Percentiles rank a stretch among this genome's conserved stretches.
Conservation (phyloP, 1,140 invertebrate genomes). For the Drosophila burlai region DNA sequence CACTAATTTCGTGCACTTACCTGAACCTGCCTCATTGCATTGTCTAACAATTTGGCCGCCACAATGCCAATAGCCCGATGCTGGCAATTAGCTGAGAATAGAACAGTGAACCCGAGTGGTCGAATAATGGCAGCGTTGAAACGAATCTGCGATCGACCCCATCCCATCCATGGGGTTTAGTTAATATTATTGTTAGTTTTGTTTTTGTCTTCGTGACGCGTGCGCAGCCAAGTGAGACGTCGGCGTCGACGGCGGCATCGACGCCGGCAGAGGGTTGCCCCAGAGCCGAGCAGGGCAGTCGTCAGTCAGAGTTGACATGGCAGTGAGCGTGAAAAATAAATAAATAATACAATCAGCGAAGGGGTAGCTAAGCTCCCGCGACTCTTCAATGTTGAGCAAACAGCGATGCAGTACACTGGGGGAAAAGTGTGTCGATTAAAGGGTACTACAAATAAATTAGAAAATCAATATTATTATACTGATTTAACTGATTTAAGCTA, state of each 20-base stretch:
- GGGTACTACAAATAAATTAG: too few species aligned
- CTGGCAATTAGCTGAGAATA: conserved; percentile 68
- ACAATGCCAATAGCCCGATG: conserved; percentile 45
- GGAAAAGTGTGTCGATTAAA: too few species aligned
- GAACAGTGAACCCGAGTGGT: conserved; percentile 39
- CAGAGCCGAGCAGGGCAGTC: conserved; percentile 23
- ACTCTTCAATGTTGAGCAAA: conserved; percentile 73
- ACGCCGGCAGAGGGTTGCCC: conserved; percentile 42
- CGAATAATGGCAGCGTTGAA: conserved; percentile 33
- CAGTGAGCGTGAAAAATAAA: conserved; percentile 80
- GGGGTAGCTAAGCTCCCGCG: conserved; percentile 12
- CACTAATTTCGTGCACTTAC: background rate
- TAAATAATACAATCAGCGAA: conserved; percentile 70
- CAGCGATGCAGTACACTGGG: conserved; percentile 13
- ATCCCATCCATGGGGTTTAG: conserved; percentile 29
- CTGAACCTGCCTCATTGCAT: conserved; percentile 2
- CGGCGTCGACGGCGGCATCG: conserved; percentile 16
- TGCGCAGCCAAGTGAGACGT: conserved; percentile 78
- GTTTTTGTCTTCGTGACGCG: conserved; percentile 48
- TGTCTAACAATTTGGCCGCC: conserved; percentile 17
- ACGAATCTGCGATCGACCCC: conserved; percentile 40
- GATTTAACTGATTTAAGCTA: too few species aligned
- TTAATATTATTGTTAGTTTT: conserved; percentile 45
- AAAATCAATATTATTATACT: too few species aligned
- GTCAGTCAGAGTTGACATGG: conserved; percentile 61